Evolutionary conservation across 2,797 vertebrate genomes (phyloP), one percentile per base, ranked within the genome.

Genomic region (Ctenosaura bakeri): DNA sequence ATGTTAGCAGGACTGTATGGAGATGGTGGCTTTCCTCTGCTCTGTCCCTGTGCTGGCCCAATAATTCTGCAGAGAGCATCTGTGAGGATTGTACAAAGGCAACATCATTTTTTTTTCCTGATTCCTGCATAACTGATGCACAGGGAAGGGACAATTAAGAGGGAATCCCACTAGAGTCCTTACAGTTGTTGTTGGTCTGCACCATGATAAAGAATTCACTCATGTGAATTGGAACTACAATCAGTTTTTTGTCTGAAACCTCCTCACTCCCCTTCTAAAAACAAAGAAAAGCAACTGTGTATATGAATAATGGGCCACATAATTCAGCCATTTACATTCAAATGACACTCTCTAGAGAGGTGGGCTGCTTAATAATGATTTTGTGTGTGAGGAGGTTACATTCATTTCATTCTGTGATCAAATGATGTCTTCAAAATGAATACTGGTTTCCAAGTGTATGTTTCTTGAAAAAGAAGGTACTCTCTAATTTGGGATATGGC

Each of bases 271-370:
- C 5, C 24, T 6, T 16, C 10, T 14, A 35, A 1, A 86, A 42
- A 13, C 46, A 73, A 24, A 74, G 7, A 46, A 50, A 29, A 4
- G 29, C 26, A 22, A 24, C 22, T 73, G 52, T 86, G 54, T 38
- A 42, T 59, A 78, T 35, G 29, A 59, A 14, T 66, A 42, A 69
- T 46, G 52, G 13, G 38, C 38, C 56, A 87, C 26, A 32, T 52
- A 74, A 89, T 77, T 26, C 32, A 77, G 32, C 73, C 59, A 66
- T 77, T 84, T 89, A 62, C 29, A 56, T 77, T 84, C 56, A 89
- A 38, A 62, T 50, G 42, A 54, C 24, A 54, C 22, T 64, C 32
- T 62, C 56, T 66, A 50, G 22, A 38, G 50, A 35, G 77, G 10
- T 24, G 9, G 46, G 35, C 66, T 46, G 35, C 73, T 73, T 77